Evolutionary conservation across 2,113 vertebrate species (phyloP).

Genomic region (Petaurus breviceps): DNA sequence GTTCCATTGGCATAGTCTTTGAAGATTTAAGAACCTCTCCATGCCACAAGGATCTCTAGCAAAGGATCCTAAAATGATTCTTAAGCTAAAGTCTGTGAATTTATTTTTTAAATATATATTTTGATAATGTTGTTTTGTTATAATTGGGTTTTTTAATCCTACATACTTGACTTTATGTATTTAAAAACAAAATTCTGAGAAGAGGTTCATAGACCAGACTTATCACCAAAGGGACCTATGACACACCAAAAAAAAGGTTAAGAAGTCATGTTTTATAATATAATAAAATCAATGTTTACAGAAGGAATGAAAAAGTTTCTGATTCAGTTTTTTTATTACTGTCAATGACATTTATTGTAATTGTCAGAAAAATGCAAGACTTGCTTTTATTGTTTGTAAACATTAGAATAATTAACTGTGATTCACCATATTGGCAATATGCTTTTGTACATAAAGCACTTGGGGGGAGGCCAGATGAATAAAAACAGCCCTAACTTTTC

Average conservation of each 20-base stretch:
- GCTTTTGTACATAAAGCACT: neutral
- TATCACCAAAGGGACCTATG: neutral
- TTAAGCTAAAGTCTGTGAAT: neutral
- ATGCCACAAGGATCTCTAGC: neutral
- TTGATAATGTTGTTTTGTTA: neutral
- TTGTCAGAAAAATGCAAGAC: neutral
- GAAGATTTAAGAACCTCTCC: neutral
- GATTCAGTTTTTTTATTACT: neutral
- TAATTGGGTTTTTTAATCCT: neutral
- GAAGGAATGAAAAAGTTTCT: neutral
- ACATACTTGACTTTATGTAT: neutral
- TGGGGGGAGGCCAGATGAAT: neutral
- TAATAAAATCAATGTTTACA: neutral
- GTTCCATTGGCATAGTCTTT: neutral
- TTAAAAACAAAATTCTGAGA: neutral
- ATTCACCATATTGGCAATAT: neutral
- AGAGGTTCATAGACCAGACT: neutral
- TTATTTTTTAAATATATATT: neutral
- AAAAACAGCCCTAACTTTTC: neutral
- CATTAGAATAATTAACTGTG: slow-evolving; percentile 8
- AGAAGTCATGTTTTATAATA: neutral
- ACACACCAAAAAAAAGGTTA: neutral
- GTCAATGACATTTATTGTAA: neutral
- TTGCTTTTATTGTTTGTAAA: slow-evolving; percentile 2
- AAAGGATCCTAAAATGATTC: neutral